Base-by-base conservation (phyloP, 2,888 invertebrate species). In the Baronia brevicornis region DNA sequence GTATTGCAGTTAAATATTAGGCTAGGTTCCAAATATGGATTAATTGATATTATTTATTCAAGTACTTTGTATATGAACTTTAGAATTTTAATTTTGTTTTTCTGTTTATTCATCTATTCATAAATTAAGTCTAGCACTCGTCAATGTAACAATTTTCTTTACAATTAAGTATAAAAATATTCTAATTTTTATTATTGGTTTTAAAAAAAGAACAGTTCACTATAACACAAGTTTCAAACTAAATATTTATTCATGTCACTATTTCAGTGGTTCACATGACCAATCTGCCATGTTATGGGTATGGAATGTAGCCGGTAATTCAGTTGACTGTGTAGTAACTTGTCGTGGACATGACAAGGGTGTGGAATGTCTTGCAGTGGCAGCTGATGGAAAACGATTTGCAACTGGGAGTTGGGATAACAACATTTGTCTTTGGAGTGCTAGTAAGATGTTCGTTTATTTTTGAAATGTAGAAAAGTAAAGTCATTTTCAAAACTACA, bases 391-490 rank as follows among this genome's bases (percentile, higher is more conserved):
- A 1, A 74, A 78, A 9, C 74, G 74, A 36, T 79, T 87, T 52
- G 95, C 93, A 3, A 95, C 95, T 3, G 97, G 96, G 13, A 92
- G 95, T 24, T 97, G 96, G 95, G 97, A 98, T 61, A 93, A 90
- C 20, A 91, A 93, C 84, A 73, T 98, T 4, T 96, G 96, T 71
- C 87, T 98, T 43, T 98, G 97, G 97, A 94, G 94, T 29, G 86
- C 92, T 8, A 88, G 90, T 90, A 68, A 77, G 82, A 65, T 12
- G 12, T 14, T 11, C 6, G 15, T 19, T 13, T 5, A 14, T 22
- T 20, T 10, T 9, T 43, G 2, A 4, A 26, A 17, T 27, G 29
- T 4, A 7, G 33, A 25, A 13, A 5, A 5, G 19, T n/a, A n/a
- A n/a, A n/a, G n/a, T n/a, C n/a, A 15, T 27, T 30, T 12, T 13